Evolutionary conservation across 2,888 invertebrate genomes (phyloP).

Genomic region (Drosophila affinis): DNA sequence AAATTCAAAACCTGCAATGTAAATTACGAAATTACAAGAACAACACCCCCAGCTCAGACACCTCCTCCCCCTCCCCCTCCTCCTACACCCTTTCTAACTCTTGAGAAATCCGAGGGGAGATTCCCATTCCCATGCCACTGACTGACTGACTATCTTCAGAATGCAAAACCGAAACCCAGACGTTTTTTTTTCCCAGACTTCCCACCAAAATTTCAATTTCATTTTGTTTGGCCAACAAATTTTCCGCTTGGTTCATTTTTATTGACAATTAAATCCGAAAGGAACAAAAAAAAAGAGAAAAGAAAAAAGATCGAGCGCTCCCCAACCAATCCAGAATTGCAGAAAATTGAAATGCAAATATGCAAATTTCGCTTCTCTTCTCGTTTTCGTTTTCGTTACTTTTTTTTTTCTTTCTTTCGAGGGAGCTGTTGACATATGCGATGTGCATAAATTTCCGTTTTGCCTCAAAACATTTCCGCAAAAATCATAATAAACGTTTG

Average conservation of each 20-base stretch:
- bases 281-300: conserved; percentile 37
- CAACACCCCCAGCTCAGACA: conserved; percentile 8
- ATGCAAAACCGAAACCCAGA: conserved; percentile 1
- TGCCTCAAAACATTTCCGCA: conserved; percentile 68
- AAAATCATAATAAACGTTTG: conserved; percentile 72
- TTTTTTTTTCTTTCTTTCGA: conserved; percentile 10
- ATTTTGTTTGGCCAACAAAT: conserved; percentile 82
- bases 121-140: background rate
- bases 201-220: conserved; percentile 66
- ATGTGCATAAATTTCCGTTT: conserved; percentile 69
- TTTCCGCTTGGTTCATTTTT: conserved; percentile 83
- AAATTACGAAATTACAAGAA: conserved; percentile 76
- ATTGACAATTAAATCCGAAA: conserved; percentile 80
- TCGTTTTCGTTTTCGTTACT: conserved; percentile 22
- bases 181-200: conserved; percentile 37
- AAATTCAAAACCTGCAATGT: conserved; percentile 74
- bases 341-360: conserved; percentile 74
- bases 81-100: too few relatives aligned
- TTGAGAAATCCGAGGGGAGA: background rate
- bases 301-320: conserved; percentile 18
- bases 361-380: conserved; percentile 61
- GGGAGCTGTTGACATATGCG: conserved; percentile 75
- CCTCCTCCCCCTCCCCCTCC: background rate
- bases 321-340: conserved; percentile 36
- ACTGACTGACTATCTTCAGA: too few relatives aligned